These are phyloP conservation scores for Callospermophilus lateralis DNA, from an alignment of 2,113 vertebrate species.

Conservation along the genomic window DNA sequence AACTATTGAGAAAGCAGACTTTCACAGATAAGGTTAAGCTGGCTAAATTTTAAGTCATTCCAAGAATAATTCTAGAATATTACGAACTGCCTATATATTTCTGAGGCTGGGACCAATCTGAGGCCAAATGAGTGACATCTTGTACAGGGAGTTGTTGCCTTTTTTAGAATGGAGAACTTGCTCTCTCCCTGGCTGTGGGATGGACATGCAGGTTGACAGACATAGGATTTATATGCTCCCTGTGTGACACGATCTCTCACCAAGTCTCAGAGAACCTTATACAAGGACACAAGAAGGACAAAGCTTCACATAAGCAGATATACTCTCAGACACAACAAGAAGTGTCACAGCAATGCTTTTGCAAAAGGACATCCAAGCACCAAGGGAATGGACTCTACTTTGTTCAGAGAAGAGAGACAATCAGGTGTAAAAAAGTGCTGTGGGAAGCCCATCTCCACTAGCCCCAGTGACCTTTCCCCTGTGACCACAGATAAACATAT, in stretches of 20 bases:
- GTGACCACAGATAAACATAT: background rate
- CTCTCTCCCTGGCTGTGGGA: constrained; percentile 29
- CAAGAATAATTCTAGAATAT: constrained; percentile 39
- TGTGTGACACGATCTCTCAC: background rate
- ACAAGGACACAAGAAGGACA: constrained; percentile 5
- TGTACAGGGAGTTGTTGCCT: constrained; percentile 38
- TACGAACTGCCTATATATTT: constrained; percentile 19
- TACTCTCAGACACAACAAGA: background rate
- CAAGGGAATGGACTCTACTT: background rate
- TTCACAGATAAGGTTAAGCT: constrained; percentile 2
- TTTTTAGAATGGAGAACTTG: constrained; percentile 48
- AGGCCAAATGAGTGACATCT: constrained; percentile 56
- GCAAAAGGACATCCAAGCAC: background rate
- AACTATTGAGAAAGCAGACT: background rate
- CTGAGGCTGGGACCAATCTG: background rate
- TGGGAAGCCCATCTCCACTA: background rate
- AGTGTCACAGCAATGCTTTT: background rate
- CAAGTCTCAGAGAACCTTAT: background rate
- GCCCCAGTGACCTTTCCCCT: rapidly evolving
- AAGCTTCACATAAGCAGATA: background rate
- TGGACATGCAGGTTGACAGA: background rate
- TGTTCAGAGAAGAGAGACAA: background rate
- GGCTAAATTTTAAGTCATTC: constrained; percentile 30
- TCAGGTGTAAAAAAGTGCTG: background rate
- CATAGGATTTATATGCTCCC: constrained; percentile 49